These are phyloP conservation scores for Conus canariensis DNA, from an alignment of 2,888 invertebrate species.

Conservation along the genomic window DNA sequence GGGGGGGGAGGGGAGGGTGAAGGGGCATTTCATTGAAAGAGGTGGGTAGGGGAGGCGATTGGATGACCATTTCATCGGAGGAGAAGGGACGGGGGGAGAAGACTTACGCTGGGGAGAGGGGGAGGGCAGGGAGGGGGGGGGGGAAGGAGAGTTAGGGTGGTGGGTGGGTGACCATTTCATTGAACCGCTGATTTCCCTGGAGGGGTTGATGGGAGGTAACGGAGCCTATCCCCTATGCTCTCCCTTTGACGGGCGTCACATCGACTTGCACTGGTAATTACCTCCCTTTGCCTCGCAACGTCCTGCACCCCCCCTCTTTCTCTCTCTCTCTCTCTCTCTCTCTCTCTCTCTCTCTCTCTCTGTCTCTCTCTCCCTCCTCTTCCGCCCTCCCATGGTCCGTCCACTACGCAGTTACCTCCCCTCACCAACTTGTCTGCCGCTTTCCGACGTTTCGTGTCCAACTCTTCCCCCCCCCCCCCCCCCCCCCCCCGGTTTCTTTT, in stretches of 20 bases:
- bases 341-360: not conserved
- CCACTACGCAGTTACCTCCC: too few species aligned
- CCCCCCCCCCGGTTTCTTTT: too few species aligned
- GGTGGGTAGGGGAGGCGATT: too few species aligned
- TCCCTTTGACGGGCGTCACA: not conserved
- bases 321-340: not conserved
- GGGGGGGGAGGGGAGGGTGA: not conserved
- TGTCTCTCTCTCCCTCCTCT: not conserved
- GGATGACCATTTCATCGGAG: not conserved
- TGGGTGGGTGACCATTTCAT: not conserved
- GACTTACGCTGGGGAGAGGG: not conserved
- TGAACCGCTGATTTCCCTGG: not conserved
- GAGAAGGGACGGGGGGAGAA: not conserved
- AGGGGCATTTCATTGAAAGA: too few species aligned
- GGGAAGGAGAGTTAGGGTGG: not conserved
- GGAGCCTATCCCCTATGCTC: not conserved
- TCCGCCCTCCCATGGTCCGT: too few species aligned
- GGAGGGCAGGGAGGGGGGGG: not conserved
- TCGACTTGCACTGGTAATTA: not conserved
- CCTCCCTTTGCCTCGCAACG: not conserved
- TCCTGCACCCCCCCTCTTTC: not conserved
- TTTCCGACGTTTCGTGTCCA: too few species aligned
- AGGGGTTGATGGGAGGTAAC: not conserved
- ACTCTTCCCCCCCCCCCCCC: too few species aligned
- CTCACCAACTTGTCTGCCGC: too few species aligned